Evolutionary conservation across 2,113 vertebrate species (phyloP), one percentile per base, ranked within the genome.

Genomic region (Mustela nigripes): DNA sequence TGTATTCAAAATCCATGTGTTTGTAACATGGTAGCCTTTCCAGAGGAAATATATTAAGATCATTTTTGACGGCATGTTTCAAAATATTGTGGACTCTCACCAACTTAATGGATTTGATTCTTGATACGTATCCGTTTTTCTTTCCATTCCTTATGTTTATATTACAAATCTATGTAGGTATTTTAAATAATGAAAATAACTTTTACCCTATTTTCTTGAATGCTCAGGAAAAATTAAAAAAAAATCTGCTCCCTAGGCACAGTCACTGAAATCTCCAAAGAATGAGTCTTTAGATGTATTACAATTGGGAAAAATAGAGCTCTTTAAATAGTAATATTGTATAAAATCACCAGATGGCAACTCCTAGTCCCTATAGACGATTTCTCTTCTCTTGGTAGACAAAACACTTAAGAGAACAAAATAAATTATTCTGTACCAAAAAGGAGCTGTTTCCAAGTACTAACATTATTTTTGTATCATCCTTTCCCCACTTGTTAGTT

Each of bases 321-420:
- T 92, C 62, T 97, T 94, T 76, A 6, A 73, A 89, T 79, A 97
- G 28, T 92, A 94, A 97, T 19, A 89, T 67, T 95, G 39, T 21
- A 82, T 58, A 96, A 96, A 98, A 97, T 97, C 94, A 89, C 28
- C 96, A 98, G 73, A 96, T 91, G 80, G 76, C 58, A 91, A 96
- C 36, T 95, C 89, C 91, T 48, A 84, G 0, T 96, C 86, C 65
- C 53, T 69, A 8, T 58, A 82, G 78, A 97, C 97, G 21, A 69
- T 86, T 93, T 93, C 74, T 91, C 53, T 71, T 97, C 94, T 96
- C 91, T 94, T 97, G 82, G 45, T 71, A 98, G 76, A 94, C 81
- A 96, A 95, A 62, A 79, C 50, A 97, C 74, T 94, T 89, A 87
- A 96, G 95, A 84, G 94, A 97, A 93, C 81, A 94, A 63, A 1